Evolutionary conservation across 2,797 vertebrate species (phyloP).

Genomic region (Danionella dracula): DNA sequence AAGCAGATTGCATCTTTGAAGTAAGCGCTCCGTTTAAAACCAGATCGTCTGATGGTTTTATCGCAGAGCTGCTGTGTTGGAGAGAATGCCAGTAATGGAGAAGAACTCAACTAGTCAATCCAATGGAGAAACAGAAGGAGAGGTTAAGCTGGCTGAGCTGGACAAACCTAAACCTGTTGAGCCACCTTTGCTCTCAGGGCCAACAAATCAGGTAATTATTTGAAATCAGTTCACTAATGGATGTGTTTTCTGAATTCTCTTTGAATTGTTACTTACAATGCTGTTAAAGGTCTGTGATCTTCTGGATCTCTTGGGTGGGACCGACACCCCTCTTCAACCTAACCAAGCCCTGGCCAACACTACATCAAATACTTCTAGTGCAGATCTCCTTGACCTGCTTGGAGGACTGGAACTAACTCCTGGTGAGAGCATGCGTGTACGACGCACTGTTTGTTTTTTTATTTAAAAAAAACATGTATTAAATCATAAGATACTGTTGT

Average conservation of each 20-base stretch:
- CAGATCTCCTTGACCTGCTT: constrained; percentile 72
- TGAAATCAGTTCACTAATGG: not conserved
- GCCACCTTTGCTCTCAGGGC: constrained; percentile 41
- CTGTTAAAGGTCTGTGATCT: constrained; percentile 71
- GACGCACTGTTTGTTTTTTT: not conserved
- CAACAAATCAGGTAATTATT: constrained; percentile 59
- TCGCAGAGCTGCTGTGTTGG: constrained; percentile 79
- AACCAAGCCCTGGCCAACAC: constrained; percentile 11
- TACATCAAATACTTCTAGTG: constrained; percentile 30
- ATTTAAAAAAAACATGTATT: too few relatives aligned
- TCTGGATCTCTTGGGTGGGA: constrained; percentile 72
- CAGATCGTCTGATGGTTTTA: too few relatives aligned
- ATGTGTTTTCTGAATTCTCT: not conserved
- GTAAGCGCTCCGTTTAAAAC: too few relatives aligned
- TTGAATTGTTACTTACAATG: not conserved
- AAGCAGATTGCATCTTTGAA: too few relatives aligned
- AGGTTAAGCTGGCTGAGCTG: constrained; percentile 48
- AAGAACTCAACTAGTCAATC: constrained; percentile 60
- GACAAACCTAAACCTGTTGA: constrained; percentile 51
- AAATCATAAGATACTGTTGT: too few relatives aligned
- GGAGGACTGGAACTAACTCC: constrained; percentile 62
- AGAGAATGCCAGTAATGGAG: constrained; percentile 84
- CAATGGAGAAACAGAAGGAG: constrained; percentile 57
- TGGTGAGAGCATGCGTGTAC: constrained; percentile 3
- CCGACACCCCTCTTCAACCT: constrained; percentile 54